phyloP scores from a whole-genome alignment of 2,888 invertebrate genomes.

The Strigamia crassipes region DNA sequence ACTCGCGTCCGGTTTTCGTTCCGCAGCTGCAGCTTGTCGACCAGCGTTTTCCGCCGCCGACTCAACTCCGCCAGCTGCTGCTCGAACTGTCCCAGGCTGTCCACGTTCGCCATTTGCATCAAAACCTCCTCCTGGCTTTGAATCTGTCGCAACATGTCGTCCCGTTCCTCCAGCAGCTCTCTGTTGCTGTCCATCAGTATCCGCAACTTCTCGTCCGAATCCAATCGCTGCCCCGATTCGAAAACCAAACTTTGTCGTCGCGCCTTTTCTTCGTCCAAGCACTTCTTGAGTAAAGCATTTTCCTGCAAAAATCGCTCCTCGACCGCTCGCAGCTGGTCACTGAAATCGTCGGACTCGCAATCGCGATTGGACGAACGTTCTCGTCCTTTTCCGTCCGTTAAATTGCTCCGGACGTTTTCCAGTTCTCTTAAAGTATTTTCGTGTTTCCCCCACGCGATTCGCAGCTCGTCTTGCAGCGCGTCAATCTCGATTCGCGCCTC shows the following conservation, averaged over 20 bases:
- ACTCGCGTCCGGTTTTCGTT: background rate
- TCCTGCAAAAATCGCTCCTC: background rate
- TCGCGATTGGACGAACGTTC: no score
- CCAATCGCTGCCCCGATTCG: background rate
- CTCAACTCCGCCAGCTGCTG: background rate
- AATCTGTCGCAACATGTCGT: background rate
- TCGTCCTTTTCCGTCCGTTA: background rate
- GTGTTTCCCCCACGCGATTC: background rate
- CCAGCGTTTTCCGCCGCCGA: background rate
- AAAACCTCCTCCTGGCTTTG: background rate
- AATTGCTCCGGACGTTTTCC: background rate
- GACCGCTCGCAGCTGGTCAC: background rate
- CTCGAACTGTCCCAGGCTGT: background rate
- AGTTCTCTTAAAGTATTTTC: background rate
- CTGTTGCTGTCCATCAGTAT: conserved; percentile 29
- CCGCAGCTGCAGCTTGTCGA: background rate
- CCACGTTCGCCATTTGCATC: background rate
- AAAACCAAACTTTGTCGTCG: background rate
- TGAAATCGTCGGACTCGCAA: background rate
- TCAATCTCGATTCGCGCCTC: background rate
- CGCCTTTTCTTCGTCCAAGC: background rate
- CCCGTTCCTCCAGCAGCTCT: background rate
- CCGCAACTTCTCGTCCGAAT: background rate
- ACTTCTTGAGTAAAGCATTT: conserved; percentile 2
- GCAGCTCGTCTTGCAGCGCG: background rate